These are phyloP conservation scores for Melospiza melodia DNA, from an alignment of 2,113 vertebrate species.

Conservation along the genomic window DNA sequence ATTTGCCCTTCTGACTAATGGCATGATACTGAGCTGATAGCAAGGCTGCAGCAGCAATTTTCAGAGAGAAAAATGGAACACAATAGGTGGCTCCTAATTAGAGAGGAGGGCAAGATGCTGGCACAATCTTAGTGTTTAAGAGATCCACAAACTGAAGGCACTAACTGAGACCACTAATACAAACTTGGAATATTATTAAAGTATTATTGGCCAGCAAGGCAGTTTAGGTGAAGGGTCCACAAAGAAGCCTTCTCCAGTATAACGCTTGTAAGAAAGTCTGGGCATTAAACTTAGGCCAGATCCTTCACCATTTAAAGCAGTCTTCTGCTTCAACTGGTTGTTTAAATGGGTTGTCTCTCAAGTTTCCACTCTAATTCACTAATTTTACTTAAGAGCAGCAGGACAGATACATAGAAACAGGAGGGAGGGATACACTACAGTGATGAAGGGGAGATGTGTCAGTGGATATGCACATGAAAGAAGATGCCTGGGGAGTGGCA, in stretches of 20 bases:
- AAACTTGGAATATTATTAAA: neutral
- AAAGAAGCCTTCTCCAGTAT: neutral
- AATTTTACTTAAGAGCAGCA: neutral
- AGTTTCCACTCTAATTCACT: neutral
- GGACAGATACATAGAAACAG: neutral
- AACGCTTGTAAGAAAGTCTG: neutral
- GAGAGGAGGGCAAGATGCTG: neutral
- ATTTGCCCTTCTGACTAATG: constrained; percentile 26
- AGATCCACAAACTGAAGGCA: neutral
- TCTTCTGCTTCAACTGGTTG: neutral
- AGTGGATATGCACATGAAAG: neutral
- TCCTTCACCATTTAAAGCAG: neutral
- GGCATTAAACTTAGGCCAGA: neutral
- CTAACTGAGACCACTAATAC: neutral
- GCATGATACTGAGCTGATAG: constrained; percentile 37
- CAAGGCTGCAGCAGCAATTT: constrained; percentile 29
- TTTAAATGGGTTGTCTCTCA: neutral
- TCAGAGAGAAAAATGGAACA: constrained; percentile 34
- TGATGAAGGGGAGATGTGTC: neutral
- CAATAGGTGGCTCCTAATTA: constrained; percentile 47
- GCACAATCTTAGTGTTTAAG: neutral
- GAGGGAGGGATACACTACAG: neutral
- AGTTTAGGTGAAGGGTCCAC: neutral
- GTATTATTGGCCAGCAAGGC: neutral
- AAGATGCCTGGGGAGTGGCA: neutral